Evolutionary conservation across 53 echinoderm and acorn worm genomes (phyloP).

Genomic region (Arbacia lixula): DNA sequence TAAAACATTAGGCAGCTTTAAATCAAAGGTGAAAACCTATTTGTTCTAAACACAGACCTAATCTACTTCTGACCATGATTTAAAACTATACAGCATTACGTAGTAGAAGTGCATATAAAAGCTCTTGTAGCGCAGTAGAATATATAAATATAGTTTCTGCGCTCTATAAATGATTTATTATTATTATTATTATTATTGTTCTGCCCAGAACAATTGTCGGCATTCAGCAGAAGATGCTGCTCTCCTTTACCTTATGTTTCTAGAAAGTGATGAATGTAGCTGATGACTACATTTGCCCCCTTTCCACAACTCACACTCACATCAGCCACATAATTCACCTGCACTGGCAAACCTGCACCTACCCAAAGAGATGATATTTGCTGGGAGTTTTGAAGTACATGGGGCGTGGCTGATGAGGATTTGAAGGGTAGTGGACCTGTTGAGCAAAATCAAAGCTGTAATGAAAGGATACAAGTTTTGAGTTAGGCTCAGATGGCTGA

Average conservation of each 20-base stretch:
- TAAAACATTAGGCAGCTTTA: too few relatives aligned
- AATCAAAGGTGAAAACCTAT: too few relatives aligned
- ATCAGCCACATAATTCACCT: slow-evolving; percentile 57
- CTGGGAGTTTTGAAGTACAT: slow-evolving; percentile 62
- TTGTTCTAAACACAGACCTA: too few relatives aligned
- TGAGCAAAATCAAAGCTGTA: slow-evolving; percentile 78
- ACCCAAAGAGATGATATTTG: slow-evolving; percentile 62
- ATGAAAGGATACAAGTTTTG: slow-evolving; percentile 43
- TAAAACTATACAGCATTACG: too few relatives aligned
- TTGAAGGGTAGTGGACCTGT: slow-evolving; percentile 57
- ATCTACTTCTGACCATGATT: too few relatives aligned
- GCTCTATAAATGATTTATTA: too few relatives aligned
- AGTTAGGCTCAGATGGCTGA: neutral
- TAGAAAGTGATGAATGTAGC: slow-evolving; percentile 56
- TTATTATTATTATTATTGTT: too few relatives aligned
- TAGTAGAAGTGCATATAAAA: too few relatives aligned
- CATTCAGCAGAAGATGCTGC: slow-evolving; percentile 19
- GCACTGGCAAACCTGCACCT: slow-evolving; percentile 32
- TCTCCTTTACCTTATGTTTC: slow-evolving; percentile 43
- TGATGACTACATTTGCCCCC: slow-evolving; percentile 52
- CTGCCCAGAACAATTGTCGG: slow-evolving; percentile 37
- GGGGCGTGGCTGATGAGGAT: slow-evolving; percentile 70
- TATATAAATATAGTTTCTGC: too few relatives aligned
- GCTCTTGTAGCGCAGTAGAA: too few relatives aligned
- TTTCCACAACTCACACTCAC: slow-evolving; percentile 47